Evolutionary conservation across 2,888 invertebrate genomes (phyloP).

Genomic region (Pterobdella sp.): DNA sequence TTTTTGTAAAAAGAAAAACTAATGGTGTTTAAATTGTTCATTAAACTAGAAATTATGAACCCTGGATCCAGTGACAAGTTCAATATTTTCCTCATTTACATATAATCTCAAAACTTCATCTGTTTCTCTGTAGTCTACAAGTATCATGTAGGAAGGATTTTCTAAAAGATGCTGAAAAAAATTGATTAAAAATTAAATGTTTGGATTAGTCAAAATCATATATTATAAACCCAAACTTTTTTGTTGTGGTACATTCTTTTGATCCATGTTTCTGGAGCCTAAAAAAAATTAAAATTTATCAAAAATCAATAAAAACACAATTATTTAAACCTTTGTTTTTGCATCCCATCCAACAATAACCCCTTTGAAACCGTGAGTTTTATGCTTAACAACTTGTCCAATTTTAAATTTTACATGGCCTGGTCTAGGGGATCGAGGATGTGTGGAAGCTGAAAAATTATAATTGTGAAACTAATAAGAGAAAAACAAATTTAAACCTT

Average conservation of each 20-base stretch:
- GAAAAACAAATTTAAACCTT: constrained; percentile 46
- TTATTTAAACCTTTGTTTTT: constrained; percentile 46
- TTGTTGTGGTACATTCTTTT: neutral
- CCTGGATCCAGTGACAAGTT: constrained; percentile 44
- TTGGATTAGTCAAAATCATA: neutral
- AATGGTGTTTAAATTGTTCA: neutral
- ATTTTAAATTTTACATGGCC: constrained; percentile 52
- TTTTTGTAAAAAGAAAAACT: neutral
- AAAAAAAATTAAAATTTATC: constrained; percentile 19
- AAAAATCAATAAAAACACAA: no score
- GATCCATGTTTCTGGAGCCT: neutral
- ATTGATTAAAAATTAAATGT: constrained; percentile 26
- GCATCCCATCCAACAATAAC: constrained; percentile 57
- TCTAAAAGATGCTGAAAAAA: constrained; percentile 49
- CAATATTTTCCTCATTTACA: constrained; percentile 52
- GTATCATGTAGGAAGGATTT: constrained; percentile 55
- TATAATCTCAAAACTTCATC: constrained; percentile 53
- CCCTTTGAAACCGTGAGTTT: constrained; percentile 52
- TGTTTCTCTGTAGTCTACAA: constrained; percentile 55
- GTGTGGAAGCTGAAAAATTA: constrained; percentile 47
- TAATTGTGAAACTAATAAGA: constrained; percentile 48
- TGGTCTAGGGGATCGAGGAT: constrained; percentile 50
- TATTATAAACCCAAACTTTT: constrained; percentile 5
- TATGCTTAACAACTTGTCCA: constrained; percentile 56
- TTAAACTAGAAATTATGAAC: constrained; percentile 36